A percentile compares a stretch with the other conserved stretches of the same genome.
Conservation (phyloP, 2,888 invertebrate species). For the Caenorhabditis zanzibari region DNA sequence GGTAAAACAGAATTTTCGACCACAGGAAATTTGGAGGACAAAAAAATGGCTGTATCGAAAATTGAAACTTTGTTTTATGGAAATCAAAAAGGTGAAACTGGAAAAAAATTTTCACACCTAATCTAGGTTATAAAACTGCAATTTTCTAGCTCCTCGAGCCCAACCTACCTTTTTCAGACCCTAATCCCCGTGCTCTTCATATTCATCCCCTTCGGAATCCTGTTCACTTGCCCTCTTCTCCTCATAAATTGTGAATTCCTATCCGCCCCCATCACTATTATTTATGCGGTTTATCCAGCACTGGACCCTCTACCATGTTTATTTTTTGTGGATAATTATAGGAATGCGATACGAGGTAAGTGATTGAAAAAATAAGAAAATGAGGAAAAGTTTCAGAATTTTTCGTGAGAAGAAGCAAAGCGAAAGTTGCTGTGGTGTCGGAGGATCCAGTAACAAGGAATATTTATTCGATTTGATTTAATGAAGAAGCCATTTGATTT, state of each 20-base stretch:
- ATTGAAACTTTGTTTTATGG: no score
- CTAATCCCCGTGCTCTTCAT: conserved; percentile 30
- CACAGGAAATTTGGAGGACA: no score
- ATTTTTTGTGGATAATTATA: conserved; percentile 17
- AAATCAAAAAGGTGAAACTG: no score
- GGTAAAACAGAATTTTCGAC: neutral
- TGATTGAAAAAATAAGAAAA: neutral
- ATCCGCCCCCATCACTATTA: conserved; percentile 7
- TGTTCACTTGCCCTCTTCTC: conserved; percentile 26
- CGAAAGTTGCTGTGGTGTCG: conserved; percentile 9
- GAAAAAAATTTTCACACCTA: no score
- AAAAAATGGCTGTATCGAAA: no score
- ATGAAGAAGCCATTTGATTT: no score
- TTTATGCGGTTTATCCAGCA: conserved; percentile 14
- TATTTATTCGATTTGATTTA: conserved; percentile 18
- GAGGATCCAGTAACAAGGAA: conserved; percentile 19
- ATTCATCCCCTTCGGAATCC: conserved; percentile 24
- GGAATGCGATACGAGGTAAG: neutral
- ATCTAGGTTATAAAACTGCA: no score
- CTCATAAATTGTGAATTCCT: conserved; percentile 16
- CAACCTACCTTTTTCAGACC: conserved; percentile 1
- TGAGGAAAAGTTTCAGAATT: neutral
- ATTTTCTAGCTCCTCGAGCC: no score
- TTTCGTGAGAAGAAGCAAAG: neutral
- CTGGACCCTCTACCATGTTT: conserved; percentile 16